Base-by-base conservation (phyloP, 1,140 invertebrate species). In the Thereuonema tuberculata region DNA sequence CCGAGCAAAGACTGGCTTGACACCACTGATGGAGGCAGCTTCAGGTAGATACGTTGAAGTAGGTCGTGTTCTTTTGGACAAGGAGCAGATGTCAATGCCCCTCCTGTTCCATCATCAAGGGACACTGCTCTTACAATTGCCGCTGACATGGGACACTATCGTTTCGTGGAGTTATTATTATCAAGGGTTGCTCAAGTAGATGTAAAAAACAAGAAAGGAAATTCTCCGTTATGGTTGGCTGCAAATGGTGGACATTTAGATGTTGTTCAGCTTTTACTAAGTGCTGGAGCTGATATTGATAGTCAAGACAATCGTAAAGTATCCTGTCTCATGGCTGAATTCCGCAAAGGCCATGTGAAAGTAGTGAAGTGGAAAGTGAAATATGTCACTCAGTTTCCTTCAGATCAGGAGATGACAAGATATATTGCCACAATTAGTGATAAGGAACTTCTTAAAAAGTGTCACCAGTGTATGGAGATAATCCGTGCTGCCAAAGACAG, bases 121-220 rank as follows among this genome's bases (percentile, higher is more conserved):
- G n/a, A n/a, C n/a, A n/a, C n/a, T n/a, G n/a, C n/a, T n/a, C n/a
- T n/a, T n/a, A 99, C 96, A 43, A 99, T 99, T 68, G 94, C 95
- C 61, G 94, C 96, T 46, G 96, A 99, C 70, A 99, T 99, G 73
- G 96, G 96, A 0, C 95, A 99, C 75, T 87, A 87, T 67, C 82
- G 92, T 74, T 99, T 98, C n/a, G n/a, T n/a, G n/a, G n/a, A n/a
- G n/a, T n/a, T n/a, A n/a, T n/a, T n/a, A n/a, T n/a, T n/a, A n/a
- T 76, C 94, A 98, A 15, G 91, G 96, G 74, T 77, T 97, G 25
- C 93, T 27, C 83, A 86, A 63, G 89, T 98, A 2, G 93, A 98
- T 76, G 92, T 97, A 0, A 95, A 97, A 67, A 99, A 99, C 74
- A 99, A 99, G n/a, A n/a, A n/a, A n/a, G n/a, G n/a, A n/a, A n/a